Percentiles rank a stretch among this genome's conserved stretches.
phyloP scores from a whole-genome alignment of 1,140 invertebrate species.

The Bombus waltoni region DNA sequence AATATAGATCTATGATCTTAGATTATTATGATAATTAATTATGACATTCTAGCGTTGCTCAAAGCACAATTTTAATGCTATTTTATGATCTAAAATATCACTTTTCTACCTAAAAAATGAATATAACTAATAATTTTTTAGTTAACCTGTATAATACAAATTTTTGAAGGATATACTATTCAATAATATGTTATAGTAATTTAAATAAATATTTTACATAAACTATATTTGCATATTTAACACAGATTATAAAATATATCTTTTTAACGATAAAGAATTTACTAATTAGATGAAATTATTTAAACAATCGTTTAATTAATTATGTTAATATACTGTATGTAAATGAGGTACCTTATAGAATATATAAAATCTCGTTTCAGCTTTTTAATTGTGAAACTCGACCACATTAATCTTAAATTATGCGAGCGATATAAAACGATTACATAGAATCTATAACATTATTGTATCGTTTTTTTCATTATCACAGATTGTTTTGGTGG shows the following conservation, averaged over 20 bases:
- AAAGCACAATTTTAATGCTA: conserved; percentile 4
- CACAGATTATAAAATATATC: conserved; percentile 15
- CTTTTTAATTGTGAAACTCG: conserved; percentile 42
- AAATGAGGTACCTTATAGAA: conserved; percentile 48
- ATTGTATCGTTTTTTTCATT: conserved; percentile 81
- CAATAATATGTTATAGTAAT: conserved; percentile 3
- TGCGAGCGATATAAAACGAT: conserved; percentile 67
- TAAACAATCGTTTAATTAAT: neutral
- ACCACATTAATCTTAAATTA: conserved; percentile 57
- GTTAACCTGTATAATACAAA: conserved; percentile 12
- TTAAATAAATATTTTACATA: conserved; percentile 22
- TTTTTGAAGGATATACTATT: neutral
- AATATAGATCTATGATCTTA: neutral
- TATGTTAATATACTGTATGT: conserved; percentile 16
- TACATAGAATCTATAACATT: conserved; percentile 73
- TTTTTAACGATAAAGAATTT: neutral
- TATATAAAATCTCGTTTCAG: conserved; percentile 22
- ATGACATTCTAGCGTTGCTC: neutral
- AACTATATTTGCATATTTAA: conserved; percentile 33
- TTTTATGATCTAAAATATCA: neutral
- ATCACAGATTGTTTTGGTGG: conserved; percentile 82
- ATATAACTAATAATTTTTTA: conserved; percentile 8
- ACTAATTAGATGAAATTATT: neutral
- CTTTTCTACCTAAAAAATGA: neutral
- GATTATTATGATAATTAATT: neutral